Evolutionary conservation across 1,140 invertebrate genomes (phyloP), one percentile per base, ranked within the genome.

Genomic region (Lucilia sericata): DNA sequence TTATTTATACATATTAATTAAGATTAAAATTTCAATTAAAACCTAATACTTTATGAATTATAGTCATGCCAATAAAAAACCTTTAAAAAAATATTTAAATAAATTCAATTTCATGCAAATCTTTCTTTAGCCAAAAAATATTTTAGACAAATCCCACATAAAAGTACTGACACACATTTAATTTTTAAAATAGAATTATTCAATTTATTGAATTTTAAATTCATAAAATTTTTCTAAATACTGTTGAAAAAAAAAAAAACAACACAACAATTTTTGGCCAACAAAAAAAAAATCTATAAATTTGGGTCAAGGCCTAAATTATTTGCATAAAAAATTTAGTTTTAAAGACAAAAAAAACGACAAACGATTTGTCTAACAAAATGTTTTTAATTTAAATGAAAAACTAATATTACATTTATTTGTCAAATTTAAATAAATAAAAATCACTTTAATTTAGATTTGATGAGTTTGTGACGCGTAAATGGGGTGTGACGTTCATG

Each of bases 321-420:
- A 60, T 60, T 60, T 60, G 55, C 17, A 60, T 60, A 60, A 60
- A 60, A 60, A 60, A 60, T 60, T n/a, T n/a, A n/a, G 14, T 60
- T 60, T 60, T 60, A 60, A 60, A 60, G 1, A 14, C 25, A 30
- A 30, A 30, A 30, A 60, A 7, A 60, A 60, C 13, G 4, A 60
- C 55, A 60, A 60, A 60, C 14, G 42, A 17, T 60, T 60, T 60
- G 2, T n/a, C 51, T 17, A 60, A 14, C 51, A 60, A 60, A 60
- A 60, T 60, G n/a, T 60, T 60, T 60, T n/a, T 14, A 60, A 60
- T 60, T 60, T 60, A 60, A 60, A 60, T 60, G 55, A 60, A 60
- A 60, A 60, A 60, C 51, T 60, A 60, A 60, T n/a, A 60, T 17
- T 60, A 14, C 2, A 60, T 60, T 60, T 60, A n/a, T 60, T 60